Percentiles rank a stretch among this genome's conserved stretches.
These are phyloP conservation scores for Drosophila santomea DNA, from an alignment of 1,140 invertebrate genomes.

Conservation along the genomic window DNA sequence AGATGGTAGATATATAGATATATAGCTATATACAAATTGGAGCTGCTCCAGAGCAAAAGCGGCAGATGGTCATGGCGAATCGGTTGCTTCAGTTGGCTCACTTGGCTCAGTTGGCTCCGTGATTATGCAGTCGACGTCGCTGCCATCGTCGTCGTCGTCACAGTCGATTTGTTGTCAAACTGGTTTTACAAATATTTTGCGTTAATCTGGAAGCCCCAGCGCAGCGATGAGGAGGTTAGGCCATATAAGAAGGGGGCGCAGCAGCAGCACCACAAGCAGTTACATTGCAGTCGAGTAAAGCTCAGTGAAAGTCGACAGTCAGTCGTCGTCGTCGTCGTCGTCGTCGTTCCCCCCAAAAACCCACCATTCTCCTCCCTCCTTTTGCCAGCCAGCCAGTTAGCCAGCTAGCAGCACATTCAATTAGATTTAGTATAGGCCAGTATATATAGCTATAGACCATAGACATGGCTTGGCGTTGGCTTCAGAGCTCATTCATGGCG, in stretches of 20 bases:
- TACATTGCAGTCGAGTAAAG: slow-evolving; percentile 75
- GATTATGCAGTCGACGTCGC: slow-evolving; percentile 70
- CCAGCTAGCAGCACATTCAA: slow-evolving; percentile 69
- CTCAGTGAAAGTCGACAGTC: slow-evolving; percentile 76
- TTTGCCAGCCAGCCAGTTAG: slow-evolving; percentile 18
- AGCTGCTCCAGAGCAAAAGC: slow-evolving; percentile 63
- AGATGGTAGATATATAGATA: slow-evolving; percentile 44
- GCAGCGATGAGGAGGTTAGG: slow-evolving; percentile 35
- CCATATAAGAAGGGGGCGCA: slow-evolving; percentile 1
- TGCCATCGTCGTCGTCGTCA: slow-evolving; percentile 50
- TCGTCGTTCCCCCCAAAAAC: no score
- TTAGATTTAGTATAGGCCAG: slow-evolving; percentile 63
- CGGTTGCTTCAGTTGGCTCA: slow-evolving; percentile 8
- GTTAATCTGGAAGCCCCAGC: slow-evolving; percentile 69
- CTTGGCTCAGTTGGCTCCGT: slow-evolving; percentile 44
- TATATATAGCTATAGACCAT: slow-evolving; percentile 3
- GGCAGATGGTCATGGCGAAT: slow-evolving; percentile 65
- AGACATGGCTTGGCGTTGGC: slow-evolving; percentile 38
- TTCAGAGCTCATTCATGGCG: slow-evolving; percentile 58
- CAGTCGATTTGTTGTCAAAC: slow-evolving; percentile 82
- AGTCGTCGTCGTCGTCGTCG: neutral
- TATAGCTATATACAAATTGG: slow-evolving; percentile 64
- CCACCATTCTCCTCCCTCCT: neutral
- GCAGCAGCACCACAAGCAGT: slow-evolving; percentile 27
- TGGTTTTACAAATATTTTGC: slow-evolving; percentile 83